Conservation (phyloP, 2,797 vertebrate species). For the Pangasius larnaudii region DNA sequence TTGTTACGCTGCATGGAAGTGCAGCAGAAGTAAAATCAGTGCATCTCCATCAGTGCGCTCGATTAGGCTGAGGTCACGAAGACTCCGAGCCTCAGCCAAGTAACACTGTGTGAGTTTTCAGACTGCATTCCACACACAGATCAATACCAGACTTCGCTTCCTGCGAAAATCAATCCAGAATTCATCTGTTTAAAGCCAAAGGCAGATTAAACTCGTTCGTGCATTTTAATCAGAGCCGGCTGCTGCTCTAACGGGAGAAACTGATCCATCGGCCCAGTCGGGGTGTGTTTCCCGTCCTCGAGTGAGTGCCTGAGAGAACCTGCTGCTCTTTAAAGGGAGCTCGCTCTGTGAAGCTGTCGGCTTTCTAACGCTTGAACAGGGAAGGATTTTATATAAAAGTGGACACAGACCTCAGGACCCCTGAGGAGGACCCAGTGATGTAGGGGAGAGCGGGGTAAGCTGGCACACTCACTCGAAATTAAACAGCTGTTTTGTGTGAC, state of each 20-base stretch:
- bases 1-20: not conserved
- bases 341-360: not conserved
- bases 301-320: not conserved
- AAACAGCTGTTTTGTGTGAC: not conserved
- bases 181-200: not conserved
- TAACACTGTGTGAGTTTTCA: not conserved
- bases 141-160: constrained; percentile 6
- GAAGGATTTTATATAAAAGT: not conserved
- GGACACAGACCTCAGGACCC: not conserved
- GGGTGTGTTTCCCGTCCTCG: not conserved
- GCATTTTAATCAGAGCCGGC: not conserved
- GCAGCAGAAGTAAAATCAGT: not conserved
- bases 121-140: not conserved
- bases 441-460: not conserved
- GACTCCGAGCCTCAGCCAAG: not conserved
- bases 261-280: not conserved
- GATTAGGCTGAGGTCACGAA: not conserved
- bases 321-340: not conserved
- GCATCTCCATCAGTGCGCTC: not conserved
- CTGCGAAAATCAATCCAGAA: not conserved
- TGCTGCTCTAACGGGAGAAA: not conserved
- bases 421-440: not conserved
- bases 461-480: not conserved
- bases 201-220: not conserved
- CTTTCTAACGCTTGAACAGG: not conserved